Percentiles rank a stretch among this genome's conserved stretches.
These are phyloP conservation scores for Dermatemys mawii DNA, from an alignment of 2,113 vertebrate genomes.

Conservation along the genomic window DNA sequence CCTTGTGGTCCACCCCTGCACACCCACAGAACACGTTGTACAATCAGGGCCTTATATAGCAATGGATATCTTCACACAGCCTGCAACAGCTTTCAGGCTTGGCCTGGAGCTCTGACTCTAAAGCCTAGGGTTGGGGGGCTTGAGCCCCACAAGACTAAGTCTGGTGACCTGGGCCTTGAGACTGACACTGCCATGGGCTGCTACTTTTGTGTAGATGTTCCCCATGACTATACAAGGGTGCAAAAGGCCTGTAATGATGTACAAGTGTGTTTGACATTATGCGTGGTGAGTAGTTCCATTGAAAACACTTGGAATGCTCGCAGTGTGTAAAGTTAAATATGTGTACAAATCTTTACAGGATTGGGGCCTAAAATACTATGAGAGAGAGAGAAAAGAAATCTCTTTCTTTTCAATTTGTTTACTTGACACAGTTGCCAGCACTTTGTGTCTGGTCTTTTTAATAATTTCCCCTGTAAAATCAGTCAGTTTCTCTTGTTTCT, in stretches of 20 bases:
- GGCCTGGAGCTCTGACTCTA: neutral
- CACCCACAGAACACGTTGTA: neutral
- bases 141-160: neutral
- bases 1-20: too few relatives aligned
- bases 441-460: neutral
- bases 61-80: neutral
- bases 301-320: neutral
- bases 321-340: neutral
- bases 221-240: neutral
- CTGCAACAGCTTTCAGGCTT: neutral
- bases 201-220: neutral
- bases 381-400: neutral
- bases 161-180: neutral
- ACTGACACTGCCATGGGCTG: neutral
- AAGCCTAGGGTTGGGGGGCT: neutral
- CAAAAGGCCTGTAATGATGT: neutral
- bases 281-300: neutral
- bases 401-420: neutral
- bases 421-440: neutral
- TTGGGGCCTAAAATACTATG: neutral
- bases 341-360: neutral
- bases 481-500: neutral
- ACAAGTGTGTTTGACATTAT: neutral
- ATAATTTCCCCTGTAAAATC: neutral
- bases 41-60: neutral